A percentile compares a stretch with the other conserved stretches of the same genome.
Evolutionary conservation across 2,113 vertebrate genomes (phyloP).

Genomic region (Meriones unguiculatus): DNA sequence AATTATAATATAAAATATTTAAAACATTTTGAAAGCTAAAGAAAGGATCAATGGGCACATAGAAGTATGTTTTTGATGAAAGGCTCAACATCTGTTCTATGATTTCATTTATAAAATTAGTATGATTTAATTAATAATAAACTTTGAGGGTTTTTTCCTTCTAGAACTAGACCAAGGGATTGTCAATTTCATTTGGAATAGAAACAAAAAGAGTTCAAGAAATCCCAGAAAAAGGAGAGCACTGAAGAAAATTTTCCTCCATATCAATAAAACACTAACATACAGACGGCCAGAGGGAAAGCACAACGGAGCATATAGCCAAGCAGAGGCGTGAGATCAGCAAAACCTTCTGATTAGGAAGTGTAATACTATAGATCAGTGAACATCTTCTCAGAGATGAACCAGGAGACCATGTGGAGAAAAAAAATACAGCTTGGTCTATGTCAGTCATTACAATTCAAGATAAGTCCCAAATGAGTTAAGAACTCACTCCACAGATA

Average conservation of each 20-base stretch:
- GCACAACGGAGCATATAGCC: neutral
- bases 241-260: too few species aligned
- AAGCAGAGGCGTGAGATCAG: neutral
- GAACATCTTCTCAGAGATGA: neutral
- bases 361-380: neutral
- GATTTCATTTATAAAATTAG: neutral
- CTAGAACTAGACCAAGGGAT: neutral
- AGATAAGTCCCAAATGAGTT: neutral
- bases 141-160: neutral
- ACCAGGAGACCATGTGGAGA: neutral
- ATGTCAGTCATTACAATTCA: neutral
- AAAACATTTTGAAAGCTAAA: constrained; percentile 38
- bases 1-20: neutral
- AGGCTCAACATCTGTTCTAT: neutral
- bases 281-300: neutral
- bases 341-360: constrained; percentile 3
- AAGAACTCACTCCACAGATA: neutral
- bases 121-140: neutral
- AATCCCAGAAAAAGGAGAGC: neutral
- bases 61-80: neutral
- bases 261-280: too few species aligned
- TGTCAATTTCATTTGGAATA: constrained; percentile 38
- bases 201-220: constrained; percentile 6
- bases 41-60: neutral
- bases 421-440: neutral